Percentiles rank a stretch among this genome's conserved stretches.
Conservation (phyloP, 2,113 vertebrate genomes). For the Silurus meridionalis region DNA sequence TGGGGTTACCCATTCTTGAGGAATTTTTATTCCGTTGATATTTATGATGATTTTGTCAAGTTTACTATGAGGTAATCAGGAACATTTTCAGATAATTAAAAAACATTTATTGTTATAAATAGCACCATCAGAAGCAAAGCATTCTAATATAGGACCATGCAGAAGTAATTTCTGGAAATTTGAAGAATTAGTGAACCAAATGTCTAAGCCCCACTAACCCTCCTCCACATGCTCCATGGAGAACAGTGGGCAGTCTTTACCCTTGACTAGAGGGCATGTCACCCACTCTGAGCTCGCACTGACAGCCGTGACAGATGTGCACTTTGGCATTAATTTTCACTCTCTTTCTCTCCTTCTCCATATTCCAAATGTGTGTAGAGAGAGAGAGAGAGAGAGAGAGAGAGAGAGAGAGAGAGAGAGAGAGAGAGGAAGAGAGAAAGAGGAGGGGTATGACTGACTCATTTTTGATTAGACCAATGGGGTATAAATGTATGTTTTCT, state of each 20-base stretch:
- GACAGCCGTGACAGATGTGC: slow-evolving; percentile 85
- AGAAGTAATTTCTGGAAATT: not conserved
- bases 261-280: slow-evolving; percentile 83
- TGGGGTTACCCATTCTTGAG: not conserved
- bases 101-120: not conserved
- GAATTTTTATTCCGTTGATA: not conserved
- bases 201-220: not conserved
- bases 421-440: not conserved
- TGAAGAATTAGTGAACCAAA: not conserved
- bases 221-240: slow-evolving; percentile 16
- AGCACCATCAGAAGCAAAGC: not conserved
- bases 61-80: not conserved
- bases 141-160: not conserved
- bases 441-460: not conserved
- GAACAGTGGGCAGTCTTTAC: slow-evolving; percentile 76
- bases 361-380: slow-evolving; percentile 9
- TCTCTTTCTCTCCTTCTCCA: slow-evolving; percentile 52
- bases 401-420: too few species aligned
- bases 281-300: slow-evolving; percentile 72
- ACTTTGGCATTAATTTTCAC: slow-evolving; percentile 82
- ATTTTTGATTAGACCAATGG: slow-evolving; percentile 21
- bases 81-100: not conserved
- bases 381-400: too few species aligned
- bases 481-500: slow-evolving; percentile 53
- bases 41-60: not conserved